A percentile compares a stretch with the other conserved stretches of the same genome.
These are phyloP conservation scores for Lasioglossum lativentre DNA, from an alignment of 2,888 invertebrate species.

Conservation along the genomic window DNA sequence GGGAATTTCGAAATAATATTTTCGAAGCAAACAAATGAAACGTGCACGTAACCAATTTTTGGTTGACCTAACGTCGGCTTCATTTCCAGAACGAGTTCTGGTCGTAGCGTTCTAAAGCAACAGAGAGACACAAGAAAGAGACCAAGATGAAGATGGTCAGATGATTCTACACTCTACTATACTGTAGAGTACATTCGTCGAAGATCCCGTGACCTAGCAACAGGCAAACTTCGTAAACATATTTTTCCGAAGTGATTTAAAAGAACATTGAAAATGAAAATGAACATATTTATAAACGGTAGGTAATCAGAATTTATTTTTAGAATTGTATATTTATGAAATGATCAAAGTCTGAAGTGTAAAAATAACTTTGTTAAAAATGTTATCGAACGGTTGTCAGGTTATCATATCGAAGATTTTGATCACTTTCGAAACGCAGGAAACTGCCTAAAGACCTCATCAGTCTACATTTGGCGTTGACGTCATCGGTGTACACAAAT, in stretches of 20 bases:
- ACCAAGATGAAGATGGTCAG: constrained; percentile 52
- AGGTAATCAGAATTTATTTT: neutral
- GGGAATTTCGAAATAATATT: neutral
- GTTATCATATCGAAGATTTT: constrained; percentile 12
- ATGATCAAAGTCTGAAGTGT: neutral
- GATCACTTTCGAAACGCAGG: constrained; percentile 5
- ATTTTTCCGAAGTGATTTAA: neutral
- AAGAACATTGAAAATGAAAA: neutral
- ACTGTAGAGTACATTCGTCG: constrained; percentile 50
- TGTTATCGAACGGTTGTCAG: neutral
- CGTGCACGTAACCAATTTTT: constrained; percentile 26
- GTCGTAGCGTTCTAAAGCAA: constrained; percentile 57
- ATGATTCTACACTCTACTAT: constrained; percentile 38
- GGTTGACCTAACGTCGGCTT: constrained; percentile 55
- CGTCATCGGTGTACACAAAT: constrained; percentile 58
- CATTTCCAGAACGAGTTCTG: constrained; percentile 67
- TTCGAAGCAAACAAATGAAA: neutral
- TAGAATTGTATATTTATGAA: neutral
- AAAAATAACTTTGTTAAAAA: neutral
- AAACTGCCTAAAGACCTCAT: constrained; percentile 36
- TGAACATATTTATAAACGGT: neutral
- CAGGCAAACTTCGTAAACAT: neutral
- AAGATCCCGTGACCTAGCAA: constrained; percentile 61
- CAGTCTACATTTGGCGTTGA: constrained; percentile 53
- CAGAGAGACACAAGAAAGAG: constrained; percentile 57